These are phyloP conservation scores for Heterochromis multidens DNA, from an alignment of 2,113 vertebrate species.

Conservation along the genomic window DNA sequence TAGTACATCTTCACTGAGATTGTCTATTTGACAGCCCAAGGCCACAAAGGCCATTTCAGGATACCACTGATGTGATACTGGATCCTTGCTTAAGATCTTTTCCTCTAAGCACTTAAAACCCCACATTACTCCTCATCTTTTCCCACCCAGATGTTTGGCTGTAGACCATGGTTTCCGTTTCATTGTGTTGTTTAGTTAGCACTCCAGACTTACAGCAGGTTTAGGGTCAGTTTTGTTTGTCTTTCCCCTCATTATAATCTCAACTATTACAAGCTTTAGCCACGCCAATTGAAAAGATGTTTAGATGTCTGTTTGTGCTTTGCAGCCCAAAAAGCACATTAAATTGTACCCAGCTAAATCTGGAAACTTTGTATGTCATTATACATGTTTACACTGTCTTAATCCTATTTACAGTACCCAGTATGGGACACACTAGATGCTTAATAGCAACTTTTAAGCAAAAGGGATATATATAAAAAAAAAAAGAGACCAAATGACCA, in stretches of 20 bases:
- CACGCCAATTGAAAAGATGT: constrained; percentile 1
- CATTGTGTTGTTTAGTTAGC: constrained; percentile 42
- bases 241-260: constrained; percentile 30
- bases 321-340: constrained; percentile 29
- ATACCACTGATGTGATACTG: background rate
- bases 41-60: constrained; percentile 4
- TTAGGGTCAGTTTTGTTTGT: constrained; percentile 31
- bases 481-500: background rate
- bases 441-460: background rate
- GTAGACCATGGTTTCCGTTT: constrained; percentile 35
- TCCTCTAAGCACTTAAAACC: constrained; percentile 13
- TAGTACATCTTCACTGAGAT: background rate
- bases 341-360: constrained; percentile 21
- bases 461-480: background rate
- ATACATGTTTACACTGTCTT: constrained; percentile 46
- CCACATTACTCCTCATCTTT: constrained; percentile 6
- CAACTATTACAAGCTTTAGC: constrained; percentile 23
- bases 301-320: constrained; percentile 30
- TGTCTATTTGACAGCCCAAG: background rate
- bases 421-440: background rate
- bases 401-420: constrained; percentile 54
- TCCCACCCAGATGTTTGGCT: constrained; percentile 47
- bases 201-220: constrained; percentile 14
- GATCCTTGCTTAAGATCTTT: background rate
- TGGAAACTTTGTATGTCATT: constrained; percentile 38